Base-by-base conservation (phyloP, 2,888 invertebrate species). In the Drosophila subquinaria region DNA sequence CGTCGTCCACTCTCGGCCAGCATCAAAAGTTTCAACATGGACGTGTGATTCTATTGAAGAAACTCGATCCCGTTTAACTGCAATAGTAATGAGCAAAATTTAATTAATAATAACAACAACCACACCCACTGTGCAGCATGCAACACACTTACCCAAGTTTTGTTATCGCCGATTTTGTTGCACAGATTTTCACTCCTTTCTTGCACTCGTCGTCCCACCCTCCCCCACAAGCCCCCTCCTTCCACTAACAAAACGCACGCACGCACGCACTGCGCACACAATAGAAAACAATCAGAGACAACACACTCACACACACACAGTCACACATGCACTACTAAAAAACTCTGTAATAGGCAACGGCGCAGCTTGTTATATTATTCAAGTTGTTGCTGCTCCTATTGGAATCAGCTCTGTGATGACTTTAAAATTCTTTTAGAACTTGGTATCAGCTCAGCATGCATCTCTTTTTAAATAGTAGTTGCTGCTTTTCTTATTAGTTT, bases 21-120 rank as follows among this genome's bases (percentile, higher is more conserved):
- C 76, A 76, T 76, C 52, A 69, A 76, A 55, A 67, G 53, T 40
- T 61, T 61, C 27, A 70, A 40, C 70, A 79, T 77, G 40, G 66
- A 70, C 59, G 50, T 30, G 74, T 51, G 55, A 27, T 65, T 60
- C 72, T 40, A 23, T 52, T 51, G 5, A 23, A 43, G 63, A 50
- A 72, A 51, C 55, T 59, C 27, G 45, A 57, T 50, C 45, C 63
- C 15, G 55, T 53, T 36, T 40, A 45, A 38, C 73, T 68, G 61
- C 35, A 62, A 65, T 50, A 9, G 55, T 27, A 17, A 33, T 15
- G 38, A 13, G 13, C 17, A 17, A 27, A n/a, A 45, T n/a, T n/a
- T n/a, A 23, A 40, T 40, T 17, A 6, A 13, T n/a, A n/a, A 38
- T 13, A 55, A 27, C 17, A 3, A 20, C 35, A 43, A 43, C 59